Evolutionary conservation across 2,797 vertebrate species (phyloP).

Genomic region (Muraenolepis orangiensis): DNA sequence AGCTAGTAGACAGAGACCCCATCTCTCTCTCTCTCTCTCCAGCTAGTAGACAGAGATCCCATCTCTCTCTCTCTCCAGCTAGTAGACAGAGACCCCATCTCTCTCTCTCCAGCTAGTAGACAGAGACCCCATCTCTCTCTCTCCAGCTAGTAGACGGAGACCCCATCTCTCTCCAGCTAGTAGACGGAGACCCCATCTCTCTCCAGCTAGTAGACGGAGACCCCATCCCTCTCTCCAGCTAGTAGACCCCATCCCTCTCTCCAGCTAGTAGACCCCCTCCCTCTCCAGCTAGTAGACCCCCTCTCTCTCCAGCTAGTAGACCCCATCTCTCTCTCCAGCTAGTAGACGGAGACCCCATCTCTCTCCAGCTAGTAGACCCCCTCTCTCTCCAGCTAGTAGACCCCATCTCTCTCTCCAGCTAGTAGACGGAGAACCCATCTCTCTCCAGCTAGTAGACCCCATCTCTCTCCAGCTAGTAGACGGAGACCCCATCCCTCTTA

Average conservation of each 20-base stretch:
- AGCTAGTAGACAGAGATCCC: background rate
- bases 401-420: conserved; percentile 16
- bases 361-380: background rate
- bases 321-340: conserved; percentile 17
- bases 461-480: background rate
- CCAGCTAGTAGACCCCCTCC: background rate
- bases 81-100: conserved; percentile 31
- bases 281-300: too few relatives aligned
- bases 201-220: conserved; percentile 26
- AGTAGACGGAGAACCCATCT: conserved; percentile 28
- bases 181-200: too few relatives aligned
- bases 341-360: conserved; percentile 28
- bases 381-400: background rate
- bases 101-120: conserved; percentile 2
- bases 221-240: conserved; percentile 20
- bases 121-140: background rate
- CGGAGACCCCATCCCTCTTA: conserved; percentile 67
- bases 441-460: background rate
- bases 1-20: background rate
- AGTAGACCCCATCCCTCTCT: background rate
- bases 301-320: too few relatives aligned
- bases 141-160: background rate
- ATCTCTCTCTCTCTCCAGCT: conserved; percentile 58
- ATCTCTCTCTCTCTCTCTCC: too few relatives aligned
- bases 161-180: conserved; percentile 68